Percentiles rank a stretch among this genome's conserved stretches.
Evolutionary conservation across 2,888 invertebrate genomes (phyloP).

Genomic region (Xestia ashworthii): DNA sequence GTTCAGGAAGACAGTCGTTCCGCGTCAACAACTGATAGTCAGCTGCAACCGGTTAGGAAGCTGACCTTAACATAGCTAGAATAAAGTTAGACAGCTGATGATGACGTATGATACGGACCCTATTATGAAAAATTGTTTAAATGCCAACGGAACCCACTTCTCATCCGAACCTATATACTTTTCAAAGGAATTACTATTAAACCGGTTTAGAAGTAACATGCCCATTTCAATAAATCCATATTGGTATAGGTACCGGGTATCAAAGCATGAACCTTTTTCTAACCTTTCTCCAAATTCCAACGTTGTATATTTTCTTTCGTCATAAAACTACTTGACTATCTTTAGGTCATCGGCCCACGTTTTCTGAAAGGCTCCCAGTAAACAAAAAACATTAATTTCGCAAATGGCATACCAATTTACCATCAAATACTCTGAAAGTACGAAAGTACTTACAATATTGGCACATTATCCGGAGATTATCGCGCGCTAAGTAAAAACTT

Average conservation of each 20-base stretch:
- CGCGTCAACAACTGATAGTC: no score
- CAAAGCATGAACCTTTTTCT: background rate
- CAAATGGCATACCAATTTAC: constrained; percentile 32
- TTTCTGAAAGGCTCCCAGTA: background rate
- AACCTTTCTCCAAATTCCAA: background rate
- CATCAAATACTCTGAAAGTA: constrained; percentile 16
- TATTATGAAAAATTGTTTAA: background rate
- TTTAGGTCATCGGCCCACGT: background rate
- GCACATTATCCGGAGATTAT: constrained; percentile 38
- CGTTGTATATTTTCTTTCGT: background rate
- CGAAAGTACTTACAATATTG: constrained; percentile 29
- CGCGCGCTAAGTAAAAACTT: constrained; percentile 32
- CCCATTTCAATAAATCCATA: background rate
- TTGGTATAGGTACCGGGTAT: no score
- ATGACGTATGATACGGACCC: background rate
- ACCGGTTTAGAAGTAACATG: background rate
- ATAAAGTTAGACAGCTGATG: no score
- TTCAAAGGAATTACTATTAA: background rate
- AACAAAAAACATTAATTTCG: constrained; percentile 38
- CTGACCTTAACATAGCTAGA: no score
- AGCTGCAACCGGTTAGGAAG: no score
- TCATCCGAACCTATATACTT: background rate
- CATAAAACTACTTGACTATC: background rate
- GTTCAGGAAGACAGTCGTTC: no score
- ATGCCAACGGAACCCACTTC: background rate